Base-by-base conservation (phyloP, 2,797 vertebrate genomes). In the Brachyrhaphis roseni region DNA sequence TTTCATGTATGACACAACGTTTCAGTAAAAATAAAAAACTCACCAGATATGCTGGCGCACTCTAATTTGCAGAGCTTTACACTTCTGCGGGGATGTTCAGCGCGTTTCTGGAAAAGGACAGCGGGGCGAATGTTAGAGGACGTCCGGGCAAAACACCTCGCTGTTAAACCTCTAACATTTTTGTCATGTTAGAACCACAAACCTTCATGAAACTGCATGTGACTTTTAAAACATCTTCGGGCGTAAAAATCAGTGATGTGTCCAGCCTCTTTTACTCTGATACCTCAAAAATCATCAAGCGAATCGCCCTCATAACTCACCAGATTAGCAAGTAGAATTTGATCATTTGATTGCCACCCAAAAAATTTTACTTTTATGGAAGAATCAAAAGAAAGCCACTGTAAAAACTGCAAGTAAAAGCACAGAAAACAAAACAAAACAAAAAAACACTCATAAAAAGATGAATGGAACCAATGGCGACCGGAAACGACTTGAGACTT, bases 31-130 rank as follows among this genome's bases (percentile, higher is more conserved):
- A 1, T 26, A 66, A 47, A 47, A 70, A 74, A 77, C 92, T 95
- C 83, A 96, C 95, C 94, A 82, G 77, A 85, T 80, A 47, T 5
- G 43, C 72, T 43, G 89, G 76, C 77, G 82, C 79, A 80, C 85
- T 78, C 71, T 20, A 39, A 74, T 31, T 70, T 78, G 76, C 31
- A 20, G 71, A 77, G 59, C 39, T 15, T 94, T 95, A 95, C 90
- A 95, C 95, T 6, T 82, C 86, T 82, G 93, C 91, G 55, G 90
- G 92, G 78, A 87, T 74, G 75, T 91, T 95, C 89, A 96, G 90
- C 90, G 81, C 92, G 92, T 94, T 94, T 89, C 95, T 96, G 92
- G 16, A 87, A 88, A 75, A 2, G 26, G 64, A 84, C 20, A 88
- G 47, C 82, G 39, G 79, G 8, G 76, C 76, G 23, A 47, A 71